Evolutionary conservation across 2,113 vertebrate genomes (phyloP), one percentile per base, ranked within the genome.

Genomic region (Oceanodroma tethys): DNA sequence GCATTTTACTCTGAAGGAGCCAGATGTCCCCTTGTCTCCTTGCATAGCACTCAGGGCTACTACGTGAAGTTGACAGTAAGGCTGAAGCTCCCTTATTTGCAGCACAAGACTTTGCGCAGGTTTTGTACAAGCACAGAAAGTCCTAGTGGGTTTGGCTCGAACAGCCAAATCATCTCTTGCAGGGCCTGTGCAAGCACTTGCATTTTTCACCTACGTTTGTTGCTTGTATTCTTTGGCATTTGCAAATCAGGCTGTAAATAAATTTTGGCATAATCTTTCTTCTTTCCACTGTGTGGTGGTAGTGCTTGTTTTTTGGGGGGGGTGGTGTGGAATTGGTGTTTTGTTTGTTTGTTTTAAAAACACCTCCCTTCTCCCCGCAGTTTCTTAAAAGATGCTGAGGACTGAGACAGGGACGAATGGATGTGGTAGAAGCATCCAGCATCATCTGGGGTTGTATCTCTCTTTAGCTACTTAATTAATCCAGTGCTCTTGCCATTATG

Each of bases 181-280:
- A 30, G 29, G 4, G 23, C 67, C 56, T 52, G 19, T 47, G 34
- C 45, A 82, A 60, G 36, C 58, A 53, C 53, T 95, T 70, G 47
- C 9, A 25, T 92, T 92, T 96, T 86, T 88, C 53, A 83, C 80
- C 75, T 76, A 34, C 53, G 83, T 45, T 9, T 59, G 13, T 32
- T 88, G 74, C 88, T 70, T 92, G 40, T 90, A 17, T 90, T 86
- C 82, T 76, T 93, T 88, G 88, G 85, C 90, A 30, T 93, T 86
- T 84, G 34, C 45, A 48, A 62, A 63, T 43, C 4, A 45, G 58
- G 36, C 53, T 76, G 40, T 90, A 76, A 85, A 50, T 81, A 48
- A 86, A 22, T 21, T 65, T 83, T 88, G 75, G 32, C 21, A 16
- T 45, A 40, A 47, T 62, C 36, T 81, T 82, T 34, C 34, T 53